These are phyloP conservation scores for Panopea generosa DNA, from an alignment of 2,888 invertebrate species.

Conservation along the genomic window DNA sequence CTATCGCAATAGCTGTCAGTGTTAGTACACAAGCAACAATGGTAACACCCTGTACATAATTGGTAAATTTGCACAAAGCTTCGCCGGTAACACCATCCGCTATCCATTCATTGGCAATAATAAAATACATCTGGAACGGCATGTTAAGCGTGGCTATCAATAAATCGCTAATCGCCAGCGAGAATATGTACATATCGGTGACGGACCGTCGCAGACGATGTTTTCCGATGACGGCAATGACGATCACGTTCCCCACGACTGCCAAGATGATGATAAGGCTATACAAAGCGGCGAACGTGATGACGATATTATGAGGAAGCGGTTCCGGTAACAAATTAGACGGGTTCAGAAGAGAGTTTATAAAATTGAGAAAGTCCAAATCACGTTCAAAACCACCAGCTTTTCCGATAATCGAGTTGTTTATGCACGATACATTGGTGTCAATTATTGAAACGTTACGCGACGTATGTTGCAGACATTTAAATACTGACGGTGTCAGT, in stretches of 20 bases:
- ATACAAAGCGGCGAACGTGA: slow-evolving; percentile 68
- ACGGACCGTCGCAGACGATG: slow-evolving; percentile 64
- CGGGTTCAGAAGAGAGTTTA: neutral
- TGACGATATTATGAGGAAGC: slow-evolving; percentile 47
- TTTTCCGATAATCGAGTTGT: too few relatives aligned
- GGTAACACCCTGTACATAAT: slow-evolving; percentile 75
- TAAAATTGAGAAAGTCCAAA: too few relatives aligned
- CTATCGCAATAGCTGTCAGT: slow-evolving; percentile 74
- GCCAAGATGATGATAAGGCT: slow-evolving; percentile 68
- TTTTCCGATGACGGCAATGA: slow-evolving; percentile 68
- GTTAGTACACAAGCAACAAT: slow-evolving; percentile 76
- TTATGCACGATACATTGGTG: too few relatives aligned
- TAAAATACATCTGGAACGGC: slow-evolving; percentile 73
- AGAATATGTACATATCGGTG: slow-evolving; percentile 77
- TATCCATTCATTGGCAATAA: slow-evolving; percentile 73
- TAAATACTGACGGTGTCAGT: too few relatives aligned
- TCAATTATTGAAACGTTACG: too few relatives aligned
- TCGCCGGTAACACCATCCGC: slow-evolving; percentile 72
- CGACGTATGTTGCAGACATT: too few relatives aligned
- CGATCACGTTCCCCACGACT: slow-evolving; percentile 70
- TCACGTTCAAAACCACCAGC: too few relatives aligned
- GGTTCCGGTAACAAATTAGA: slow-evolving; percentile 63
- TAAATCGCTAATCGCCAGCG: slow-evolving; percentile 76
- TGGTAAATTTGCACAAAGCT: slow-evolving; percentile 74
- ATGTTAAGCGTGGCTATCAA: slow-evolving; percentile 74